Evolutionary conservation across 2,888 invertebrate species (phyloP), one percentile per base, ranked within the genome.

Genomic region (Elgonia sp.): DNA sequence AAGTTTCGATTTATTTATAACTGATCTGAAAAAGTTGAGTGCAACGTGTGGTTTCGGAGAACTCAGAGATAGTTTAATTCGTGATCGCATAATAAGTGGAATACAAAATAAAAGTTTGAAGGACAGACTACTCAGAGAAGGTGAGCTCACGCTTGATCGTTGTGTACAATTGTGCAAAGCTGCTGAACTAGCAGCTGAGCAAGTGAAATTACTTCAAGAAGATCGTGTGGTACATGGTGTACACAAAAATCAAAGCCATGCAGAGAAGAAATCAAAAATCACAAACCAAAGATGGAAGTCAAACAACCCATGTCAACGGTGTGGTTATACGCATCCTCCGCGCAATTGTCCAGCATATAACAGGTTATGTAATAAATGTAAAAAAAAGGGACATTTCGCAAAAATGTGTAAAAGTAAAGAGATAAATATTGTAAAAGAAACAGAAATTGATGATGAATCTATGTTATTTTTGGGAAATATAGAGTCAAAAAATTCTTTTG

Each of bases 1-100:
- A 67, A 60, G 42, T 37, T 90, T 91, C 60, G 89, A 89, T 9
- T 62, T 12, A 40, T 91, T 90, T 82, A 21, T 91, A 42, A 91
- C 89, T 18, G 89, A 90, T n/a, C 65, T 90, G 10, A 89, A 89
- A 65, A 90, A 82, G 29, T 37, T 89, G 18, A 90, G 90, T 79
- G 65, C 67, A 4, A 40, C 79, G 75, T 92, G 89, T 90, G 81
- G 73, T 12, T 91, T 92, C 67, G 90, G 87, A 16, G 62, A 42
- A 10, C 81, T 89, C 14, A 87, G 87, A 80, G 91, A 90, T 20
- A 89, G 90, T 63, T 21, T 90, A 18, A 92, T 91, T n/a, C 14
- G n/a, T 14, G 53, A 53, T 53, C 53, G 16, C n/a, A n/a, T 53
- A 14, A 53, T 53, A 14, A n/a, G 53, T 53, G 53, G 53, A 53